A percentile compares a stretch with the other conserved stretches of the same genome.
Evolutionary conservation across 2,797 vertebrate genomes (phyloP).

Genomic region (Diglossa cyanea): DNA sequence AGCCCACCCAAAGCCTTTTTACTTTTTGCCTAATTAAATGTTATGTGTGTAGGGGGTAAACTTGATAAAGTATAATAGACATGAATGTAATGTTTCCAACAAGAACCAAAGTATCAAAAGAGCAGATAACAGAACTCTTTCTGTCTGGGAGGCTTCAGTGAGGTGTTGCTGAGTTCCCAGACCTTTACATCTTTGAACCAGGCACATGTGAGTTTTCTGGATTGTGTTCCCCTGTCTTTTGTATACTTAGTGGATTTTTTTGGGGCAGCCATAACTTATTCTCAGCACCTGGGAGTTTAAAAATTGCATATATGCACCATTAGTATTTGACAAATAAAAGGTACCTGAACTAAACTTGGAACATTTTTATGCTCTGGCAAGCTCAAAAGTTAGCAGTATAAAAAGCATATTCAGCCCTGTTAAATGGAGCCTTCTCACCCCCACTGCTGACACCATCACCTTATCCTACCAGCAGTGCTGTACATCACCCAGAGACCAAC

Average conservation of each 20-base stretch:
- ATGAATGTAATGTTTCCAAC: background rate
- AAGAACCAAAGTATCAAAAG: background rate
- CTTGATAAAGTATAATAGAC: background rate
- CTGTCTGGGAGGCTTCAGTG: background rate
- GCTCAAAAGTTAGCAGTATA: background rate
- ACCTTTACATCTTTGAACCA: background rate
- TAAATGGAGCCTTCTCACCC: background rate
- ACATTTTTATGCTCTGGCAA: background rate
- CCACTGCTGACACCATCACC: background rate
- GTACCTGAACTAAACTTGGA: background rate
- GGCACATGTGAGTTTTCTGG: background rate
- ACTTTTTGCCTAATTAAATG: background rate
- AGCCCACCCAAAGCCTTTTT: background rate
- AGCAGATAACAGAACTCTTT: background rate
- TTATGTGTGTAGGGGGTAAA: fast-evolving
- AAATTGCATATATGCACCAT: background rate
- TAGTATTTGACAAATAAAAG: background rate
- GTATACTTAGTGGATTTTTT: background rate
- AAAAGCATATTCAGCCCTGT: background rate
- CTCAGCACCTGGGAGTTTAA: background rate
- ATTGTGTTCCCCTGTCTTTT: background rate
- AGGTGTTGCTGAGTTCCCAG: background rate
- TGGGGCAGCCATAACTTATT: background rate
- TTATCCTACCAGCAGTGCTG: background rate
- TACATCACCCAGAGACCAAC: background rate